Evolutionary conservation across 2,888 invertebrate species (phyloP), one percentile per base, ranked within the genome.

Genomic region (Nemoura dubitans): DNA sequence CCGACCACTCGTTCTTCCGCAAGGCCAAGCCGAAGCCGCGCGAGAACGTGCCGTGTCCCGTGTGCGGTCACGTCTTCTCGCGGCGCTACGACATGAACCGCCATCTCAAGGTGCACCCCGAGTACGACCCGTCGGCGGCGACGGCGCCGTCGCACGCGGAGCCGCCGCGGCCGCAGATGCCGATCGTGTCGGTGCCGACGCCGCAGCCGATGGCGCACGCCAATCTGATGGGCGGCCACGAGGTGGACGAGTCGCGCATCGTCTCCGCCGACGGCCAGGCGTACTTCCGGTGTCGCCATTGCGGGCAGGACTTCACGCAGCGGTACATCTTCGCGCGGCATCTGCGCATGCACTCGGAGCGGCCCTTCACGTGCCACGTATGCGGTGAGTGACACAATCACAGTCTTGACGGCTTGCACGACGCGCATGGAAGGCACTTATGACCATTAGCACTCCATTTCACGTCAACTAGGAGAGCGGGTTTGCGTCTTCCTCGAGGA

Each of bases 311-410:
- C 3, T 90, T 92, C 76, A 89, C 92, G 16, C 86, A 90, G 0
- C 84, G 84, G 1, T 84, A 84, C 76, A 76, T 27, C 14, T 84
- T 84, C 28, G 30, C 59, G 0, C 27, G 76, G 21, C 94, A 94
- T 89, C 90, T 92, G 91, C 91, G 92, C 87, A 91, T 91, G 76
- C 92, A 92, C 84, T 90, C 94, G 0, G 95, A 95, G 90, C 92
- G 94, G 83, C 94, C 95, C 0, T 94, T 93, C 90, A 93, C 94
- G 0, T 95, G 95, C 89, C 94, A 95, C 90, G 90, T 94, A 28
- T 95, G 95, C 90, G 95, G 95, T 3, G 94, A 94, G 89, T 36
- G 3, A 10, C 36, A 6, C 5, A 3, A 36, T 36, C 36, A 3
- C 10, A 6, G 5, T 36, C 36, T 36, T 36, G 36, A n/a, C n/a